A percentile compares a stretch with the other conserved stretches of the same genome.
Evolutionary conservation across 2,797 vertebrate genomes (phyloP).

Genomic region (Arnoldichthys spilopterus): DNA sequence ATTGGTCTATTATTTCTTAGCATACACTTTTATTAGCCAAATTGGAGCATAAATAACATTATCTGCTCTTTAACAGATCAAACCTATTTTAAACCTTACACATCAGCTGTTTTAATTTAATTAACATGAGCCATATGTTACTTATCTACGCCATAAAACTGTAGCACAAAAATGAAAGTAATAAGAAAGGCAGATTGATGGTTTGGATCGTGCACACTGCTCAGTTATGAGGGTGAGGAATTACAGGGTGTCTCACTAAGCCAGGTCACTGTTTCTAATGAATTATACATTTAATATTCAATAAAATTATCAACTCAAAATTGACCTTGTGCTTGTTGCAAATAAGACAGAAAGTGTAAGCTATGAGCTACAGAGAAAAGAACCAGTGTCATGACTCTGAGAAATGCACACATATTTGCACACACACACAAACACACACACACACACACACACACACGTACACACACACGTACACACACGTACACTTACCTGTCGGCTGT

Average conservation of each 20-base stretch:
- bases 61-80: too few relatives aligned
- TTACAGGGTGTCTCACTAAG: neutral
- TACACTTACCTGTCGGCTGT: conserved; percentile 89
- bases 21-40: too few relatives aligned
- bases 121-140: too few relatives aligned
- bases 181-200: neutral
- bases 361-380: neutral
- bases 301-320: neutral
- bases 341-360: neutral
- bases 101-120: too few relatives aligned
- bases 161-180: neutral
- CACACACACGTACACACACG: neutral
- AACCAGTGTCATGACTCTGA: too few relatives aligned
- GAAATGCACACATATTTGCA: neutral
- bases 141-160: neutral
- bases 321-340: neutral
- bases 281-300: neutral
- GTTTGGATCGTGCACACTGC: neutral
- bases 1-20: too few relatives aligned
- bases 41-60: too few relatives aligned
- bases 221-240: neutral
- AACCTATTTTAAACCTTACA: too few relatives aligned
- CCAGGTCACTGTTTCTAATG: neutral
- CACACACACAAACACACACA: neutral
- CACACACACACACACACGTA: conserved; percentile 1